Conservation (phyloP, 1,140 invertebrate genomes). For the Harlomillsia oculata region DNA sequence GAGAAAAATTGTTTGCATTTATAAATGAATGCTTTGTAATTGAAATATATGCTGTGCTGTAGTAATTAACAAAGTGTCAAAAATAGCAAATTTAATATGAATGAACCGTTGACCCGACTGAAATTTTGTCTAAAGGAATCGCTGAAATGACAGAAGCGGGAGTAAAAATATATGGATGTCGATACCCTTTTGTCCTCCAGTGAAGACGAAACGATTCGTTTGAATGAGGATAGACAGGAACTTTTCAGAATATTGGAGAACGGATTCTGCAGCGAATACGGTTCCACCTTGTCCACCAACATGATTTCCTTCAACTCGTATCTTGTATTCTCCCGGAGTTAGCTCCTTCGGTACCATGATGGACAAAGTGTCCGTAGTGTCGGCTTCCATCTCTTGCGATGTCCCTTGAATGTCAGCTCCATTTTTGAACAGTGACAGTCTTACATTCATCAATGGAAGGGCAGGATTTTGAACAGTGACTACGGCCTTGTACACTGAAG, state of each 20-base stretch:
- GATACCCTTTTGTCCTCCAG: conserved; percentile 41
- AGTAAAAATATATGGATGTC: no score
- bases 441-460: conserved; percentile 29
- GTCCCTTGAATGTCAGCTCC: conserved; percentile 39
- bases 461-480: conserved; percentile 36
- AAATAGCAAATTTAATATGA: no score
- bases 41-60: no score
- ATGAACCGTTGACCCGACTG: no score
- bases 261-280: conserved; percentile 40
- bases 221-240: conserved; percentile 45
- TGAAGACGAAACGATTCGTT: conserved; percentile 44
- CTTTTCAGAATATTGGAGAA: conserved; percentile 40
- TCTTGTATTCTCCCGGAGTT: conserved; percentile 5
- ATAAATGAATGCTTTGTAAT: no score
- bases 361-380: conserved; percentile 37
- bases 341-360: conserved; percentile 37
- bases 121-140: no score
- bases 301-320: conserved; percentile 42
- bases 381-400: conserved; percentile 33
- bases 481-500: conserved; percentile 39
- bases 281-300: conserved; percentile 40
- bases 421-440: conserved; percentile 39
- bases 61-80: no score
- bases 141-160: conserved; percentile 12
- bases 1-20: no score